Conservation (phyloP, 2,797 vertebrate species). For the Atherinosoma microstoma region DNA sequence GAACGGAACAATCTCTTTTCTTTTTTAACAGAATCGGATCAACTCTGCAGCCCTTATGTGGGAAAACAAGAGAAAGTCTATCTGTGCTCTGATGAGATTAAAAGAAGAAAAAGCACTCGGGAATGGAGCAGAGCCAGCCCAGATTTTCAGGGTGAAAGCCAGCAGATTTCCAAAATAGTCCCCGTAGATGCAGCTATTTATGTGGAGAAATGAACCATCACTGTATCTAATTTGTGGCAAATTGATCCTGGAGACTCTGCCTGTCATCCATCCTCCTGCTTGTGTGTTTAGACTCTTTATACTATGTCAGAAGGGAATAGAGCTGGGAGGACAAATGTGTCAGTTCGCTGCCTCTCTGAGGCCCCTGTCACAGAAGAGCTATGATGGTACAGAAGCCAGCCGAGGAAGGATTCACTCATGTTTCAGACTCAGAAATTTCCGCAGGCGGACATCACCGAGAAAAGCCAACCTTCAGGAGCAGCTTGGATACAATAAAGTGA, state of each 20-base stretch:
- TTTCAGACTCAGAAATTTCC: conserved; percentile 17
- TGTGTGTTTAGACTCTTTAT: conserved; percentile 64
- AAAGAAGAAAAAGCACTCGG: conserved; percentile 38
- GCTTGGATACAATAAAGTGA: conserved; percentile 4
- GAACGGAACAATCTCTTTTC: background rate
- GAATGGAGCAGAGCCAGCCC: conserved; percentile 16
- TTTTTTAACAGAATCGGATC: conserved; percentile 29
- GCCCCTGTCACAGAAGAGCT: conserved; percentile 52
- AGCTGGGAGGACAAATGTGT: conserved; percentile 64
- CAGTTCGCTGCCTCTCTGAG: conserved; percentile 47
- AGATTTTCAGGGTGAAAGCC: conserved; percentile 48
- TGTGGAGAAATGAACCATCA: conserved; percentile 79
- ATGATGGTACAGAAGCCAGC: conserved; percentile 34
- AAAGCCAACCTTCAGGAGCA: conserved; percentile 12
- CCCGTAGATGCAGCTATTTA: conserved; percentile 69
- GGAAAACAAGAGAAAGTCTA: conserved; percentile 22
- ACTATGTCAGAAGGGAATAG: conserved; percentile 49
- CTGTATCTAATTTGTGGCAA: conserved; percentile 80
- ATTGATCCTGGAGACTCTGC: conserved; percentile 72
- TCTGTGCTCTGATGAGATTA: conserved; percentile 40
- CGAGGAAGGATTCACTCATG: conserved; percentile 34
- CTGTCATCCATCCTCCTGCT: conserved; percentile 69
- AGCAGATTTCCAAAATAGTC: conserved; percentile 68
- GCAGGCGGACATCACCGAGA: background rate
- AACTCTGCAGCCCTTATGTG: conserved; percentile 19